Percentiles rank a stretch among this genome's conserved stretches.
These are phyloP conservation scores for Falco berigora DNA, from an alignment of 2,797 vertebrate species.

Conservation along the genomic window DNA sequence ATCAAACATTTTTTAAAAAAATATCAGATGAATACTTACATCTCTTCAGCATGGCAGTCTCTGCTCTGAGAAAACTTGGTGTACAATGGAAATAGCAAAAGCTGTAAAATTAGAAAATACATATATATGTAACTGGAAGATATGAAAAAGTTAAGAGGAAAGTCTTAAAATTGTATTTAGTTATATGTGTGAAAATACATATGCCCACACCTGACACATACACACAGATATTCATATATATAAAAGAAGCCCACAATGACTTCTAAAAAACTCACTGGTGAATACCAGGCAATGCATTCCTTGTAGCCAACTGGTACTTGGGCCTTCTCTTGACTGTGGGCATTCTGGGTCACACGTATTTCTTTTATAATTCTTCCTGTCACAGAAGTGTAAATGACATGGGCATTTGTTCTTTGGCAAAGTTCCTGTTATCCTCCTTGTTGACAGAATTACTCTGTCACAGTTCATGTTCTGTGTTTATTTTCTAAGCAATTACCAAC, in stretches of 20 bases:
- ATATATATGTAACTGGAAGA: not conserved
- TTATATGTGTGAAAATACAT: not conserved
- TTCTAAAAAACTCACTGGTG: not conserved
- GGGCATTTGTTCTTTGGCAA: not conserved
- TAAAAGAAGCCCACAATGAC: not conserved
- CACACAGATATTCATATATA: not conserved
- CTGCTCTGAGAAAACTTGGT: not conserved
- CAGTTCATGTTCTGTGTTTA: not conserved
- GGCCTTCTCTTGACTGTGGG: not conserved
- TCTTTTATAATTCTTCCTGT: not conserved
- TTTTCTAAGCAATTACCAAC: not conserved
- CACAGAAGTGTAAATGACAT: not conserved
- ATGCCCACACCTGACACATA: not conserved
- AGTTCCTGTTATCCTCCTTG: not conserved
- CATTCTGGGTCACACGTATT: not conserved
- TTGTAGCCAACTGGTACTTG: not conserved
- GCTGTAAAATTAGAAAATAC: not conserved
- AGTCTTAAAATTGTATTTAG: not conserved
- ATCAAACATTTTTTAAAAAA: not conserved
- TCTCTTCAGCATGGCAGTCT: not conserved
- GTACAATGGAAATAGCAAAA: not conserved
- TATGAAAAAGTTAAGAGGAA: not conserved
- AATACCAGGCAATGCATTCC: not conserved
- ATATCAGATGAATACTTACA: not conserved
- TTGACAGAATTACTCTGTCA: not conserved